Percentiles rank a stretch among this genome's conserved stretches.
Evolutionary conservation across 2,888 invertebrate species (phyloP).

Genomic region (Cryptus armator): DNA sequence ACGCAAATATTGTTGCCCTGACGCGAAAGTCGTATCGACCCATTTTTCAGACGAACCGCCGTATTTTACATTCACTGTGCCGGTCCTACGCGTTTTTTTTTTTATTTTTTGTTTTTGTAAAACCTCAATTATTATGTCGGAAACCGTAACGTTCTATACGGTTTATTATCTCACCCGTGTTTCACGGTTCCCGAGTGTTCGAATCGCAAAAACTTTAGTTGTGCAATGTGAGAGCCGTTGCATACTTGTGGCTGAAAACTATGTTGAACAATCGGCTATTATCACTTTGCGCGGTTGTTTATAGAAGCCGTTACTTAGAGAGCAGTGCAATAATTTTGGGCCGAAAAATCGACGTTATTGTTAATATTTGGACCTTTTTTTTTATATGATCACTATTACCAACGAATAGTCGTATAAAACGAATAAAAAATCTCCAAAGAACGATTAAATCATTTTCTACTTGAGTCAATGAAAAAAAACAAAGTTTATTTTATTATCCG

Average conservation of each 20-base stretch:
- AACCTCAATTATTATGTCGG: constrained; percentile 4
- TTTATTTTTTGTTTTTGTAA: constrained; percentile 11
- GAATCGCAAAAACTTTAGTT: constrained; percentile 24
- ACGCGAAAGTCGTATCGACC: constrained; percentile 56
- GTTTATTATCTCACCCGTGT: constrained; percentile 30
- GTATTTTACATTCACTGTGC: neutral
- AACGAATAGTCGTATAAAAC: no score
- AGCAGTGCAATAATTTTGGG: no score
- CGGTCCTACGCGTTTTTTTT: constrained; percentile 7
- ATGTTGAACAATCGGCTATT: neutral
- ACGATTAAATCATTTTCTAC: no score
- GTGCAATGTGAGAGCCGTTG: neutral
- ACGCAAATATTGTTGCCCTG: constrained; percentile 20
- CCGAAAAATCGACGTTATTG: no score
- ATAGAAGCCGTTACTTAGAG: no score
- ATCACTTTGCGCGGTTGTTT: neutral
- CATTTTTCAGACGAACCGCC: neutral
- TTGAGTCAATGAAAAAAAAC: no score
- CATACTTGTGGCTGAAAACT: neutral
- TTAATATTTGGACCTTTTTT: no score
- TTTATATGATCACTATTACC: no score
- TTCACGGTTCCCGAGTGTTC: neutral
- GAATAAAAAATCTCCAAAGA: no score
- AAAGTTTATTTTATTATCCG: no score
- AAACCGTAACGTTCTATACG: constrained; percentile 14